These are phyloP conservation scores for Phragmatobia fuliginosa DNA, from an alignment of 2,888 invertebrate genomes.

Conservation along the genomic window DNA sequence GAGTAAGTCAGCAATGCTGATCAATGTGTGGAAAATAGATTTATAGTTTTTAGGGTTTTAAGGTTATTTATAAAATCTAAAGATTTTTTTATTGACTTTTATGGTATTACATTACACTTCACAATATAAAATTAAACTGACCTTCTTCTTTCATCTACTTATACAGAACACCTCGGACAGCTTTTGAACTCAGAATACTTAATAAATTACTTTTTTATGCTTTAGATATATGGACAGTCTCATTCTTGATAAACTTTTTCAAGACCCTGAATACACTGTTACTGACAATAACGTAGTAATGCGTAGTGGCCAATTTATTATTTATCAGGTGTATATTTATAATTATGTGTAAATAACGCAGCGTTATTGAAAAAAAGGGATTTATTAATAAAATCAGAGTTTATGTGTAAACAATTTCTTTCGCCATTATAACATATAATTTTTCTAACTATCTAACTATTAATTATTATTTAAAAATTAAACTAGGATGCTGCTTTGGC, in stretches of 20 bases:
- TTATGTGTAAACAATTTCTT: too few species aligned
- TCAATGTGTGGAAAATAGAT: neutral
- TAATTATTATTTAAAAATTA: too few species aligned
- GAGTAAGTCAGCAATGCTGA: neutral
- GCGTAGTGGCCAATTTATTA: neutral
- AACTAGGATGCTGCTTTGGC: too few species aligned
- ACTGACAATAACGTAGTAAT: neutral
- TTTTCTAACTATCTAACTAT: too few species aligned
- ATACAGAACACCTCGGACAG: constrained; percentile 10
- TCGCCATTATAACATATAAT: too few species aligned
- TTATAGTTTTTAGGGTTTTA: neutral
- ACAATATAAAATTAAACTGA: constrained; percentile 10
- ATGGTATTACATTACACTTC: neutral
- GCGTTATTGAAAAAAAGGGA: too few species aligned
- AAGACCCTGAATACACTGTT: neutral
- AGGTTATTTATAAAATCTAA: neutral
- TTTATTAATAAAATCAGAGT: too few species aligned
- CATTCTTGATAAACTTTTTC: neutral
- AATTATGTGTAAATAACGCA: neutral
- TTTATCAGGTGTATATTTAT: neutral
- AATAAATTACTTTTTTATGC: neutral
- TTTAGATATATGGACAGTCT: neutral
- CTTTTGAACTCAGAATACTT: constrained; percentile 7
- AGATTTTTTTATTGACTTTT: neutral
- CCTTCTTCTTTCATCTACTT: constrained; percentile 1